These are phyloP conservation scores for Octonoba sinensis DNA, from an alignment of 2,888 invertebrate species.

Conservation along the genomic window DNA sequence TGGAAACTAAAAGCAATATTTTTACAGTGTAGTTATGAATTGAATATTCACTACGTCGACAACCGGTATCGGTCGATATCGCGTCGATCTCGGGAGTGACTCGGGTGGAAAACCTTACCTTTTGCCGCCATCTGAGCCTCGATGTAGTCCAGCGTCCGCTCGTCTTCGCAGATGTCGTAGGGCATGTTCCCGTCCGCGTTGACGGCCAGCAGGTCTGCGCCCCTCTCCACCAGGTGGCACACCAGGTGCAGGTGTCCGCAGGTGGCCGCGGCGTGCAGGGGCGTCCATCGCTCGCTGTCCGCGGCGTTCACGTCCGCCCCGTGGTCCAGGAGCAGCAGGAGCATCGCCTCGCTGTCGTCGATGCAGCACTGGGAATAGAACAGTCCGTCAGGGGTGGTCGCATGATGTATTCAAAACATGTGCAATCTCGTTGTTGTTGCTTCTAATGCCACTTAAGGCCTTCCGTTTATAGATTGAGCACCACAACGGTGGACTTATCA, in stretches of 20 bases:
- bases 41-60: too few species aligned
- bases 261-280: constrained; percentile 97
- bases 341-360: constrained; percentile 97
- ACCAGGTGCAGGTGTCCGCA: constrained; percentile 97
- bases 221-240: constrained; percentile 85
- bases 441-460: too few species aligned
- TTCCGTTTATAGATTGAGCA: too few species aligned
- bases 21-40: too few species aligned
- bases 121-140: constrained; percentile 95
- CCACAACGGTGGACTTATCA: too few species aligned
- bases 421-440: too few species aligned
- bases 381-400: too few species aligned
- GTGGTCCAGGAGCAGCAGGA: constrained; percentile 88
- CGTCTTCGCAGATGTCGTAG: constrained; percentile 99
- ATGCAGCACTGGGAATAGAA: constrained; percentile 84
- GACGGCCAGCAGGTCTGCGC: constrained; percentile 94
- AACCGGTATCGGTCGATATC: too few species aligned
- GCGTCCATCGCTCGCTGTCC: constrained; percentile 98
- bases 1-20: too few species aligned
- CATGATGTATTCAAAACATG: too few species aligned
- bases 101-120: too few species aligned
- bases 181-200: constrained; percentile 99
- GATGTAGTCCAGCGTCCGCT: constrained; percentile 94
- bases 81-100: too few species aligned
- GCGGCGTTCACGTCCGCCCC: constrained; percentile 94